Conservation (phyloP, 1,140 invertebrate species). For the Lucilia sericata region DNA sequence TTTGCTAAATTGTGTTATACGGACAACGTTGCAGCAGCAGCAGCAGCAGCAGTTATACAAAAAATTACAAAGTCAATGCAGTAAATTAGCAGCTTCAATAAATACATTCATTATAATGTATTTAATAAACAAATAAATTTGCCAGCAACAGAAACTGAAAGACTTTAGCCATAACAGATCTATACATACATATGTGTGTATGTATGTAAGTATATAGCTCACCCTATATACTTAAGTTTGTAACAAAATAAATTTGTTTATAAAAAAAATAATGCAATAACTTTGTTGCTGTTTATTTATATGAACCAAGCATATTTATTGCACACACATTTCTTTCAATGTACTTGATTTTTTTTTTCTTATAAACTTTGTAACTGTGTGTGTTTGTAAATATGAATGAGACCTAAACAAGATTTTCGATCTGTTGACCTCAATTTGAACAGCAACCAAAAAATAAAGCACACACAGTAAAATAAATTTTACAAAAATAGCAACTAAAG, state of each 20-base stretch:
- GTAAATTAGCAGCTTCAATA: conserved; percentile 26
- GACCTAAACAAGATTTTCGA: conserved; percentile 43
- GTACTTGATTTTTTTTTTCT: background rate
- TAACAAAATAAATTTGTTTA: conserved; percentile 10
- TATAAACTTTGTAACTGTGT: background rate
- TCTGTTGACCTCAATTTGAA: conserved; percentile 43
- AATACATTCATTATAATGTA: background rate
- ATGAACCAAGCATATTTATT: conserved; percentile 24
- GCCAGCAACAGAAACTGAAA: too few species aligned
- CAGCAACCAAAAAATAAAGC: conserved; percentile 9
- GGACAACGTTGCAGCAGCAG: background rate
- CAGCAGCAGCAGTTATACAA: too few species aligned
- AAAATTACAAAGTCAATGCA: background rate
- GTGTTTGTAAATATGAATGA: background rate
- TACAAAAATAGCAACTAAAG: conserved; percentile 15
- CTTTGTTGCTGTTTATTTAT: background rate
- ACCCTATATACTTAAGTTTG: background rate
- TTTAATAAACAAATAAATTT: background rate
- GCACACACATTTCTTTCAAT: background rate
- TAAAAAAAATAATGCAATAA: background rate
- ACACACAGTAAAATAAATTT: background rate
- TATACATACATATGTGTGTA: background rate
- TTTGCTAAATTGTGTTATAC: background rate
- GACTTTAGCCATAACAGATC: background rate
- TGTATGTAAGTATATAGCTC: background rate